These are phyloP conservation scores for Pseudochirops cupreus DNA, from an alignment of 2,797 vertebrate species.

Conservation along the genomic window DNA sequence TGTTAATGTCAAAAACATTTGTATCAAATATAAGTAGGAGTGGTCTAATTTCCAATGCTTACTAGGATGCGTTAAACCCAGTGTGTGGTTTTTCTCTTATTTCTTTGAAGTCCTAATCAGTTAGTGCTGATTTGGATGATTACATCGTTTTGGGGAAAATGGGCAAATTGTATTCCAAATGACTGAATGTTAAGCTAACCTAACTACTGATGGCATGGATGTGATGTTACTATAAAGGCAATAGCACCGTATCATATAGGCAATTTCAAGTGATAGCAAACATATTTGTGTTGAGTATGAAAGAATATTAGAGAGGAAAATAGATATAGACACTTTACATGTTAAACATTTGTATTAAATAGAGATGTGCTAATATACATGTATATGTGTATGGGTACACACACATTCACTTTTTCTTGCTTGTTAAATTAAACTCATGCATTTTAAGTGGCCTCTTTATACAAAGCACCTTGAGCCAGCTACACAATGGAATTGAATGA, in stretches of 20 bases:
- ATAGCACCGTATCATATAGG: background rate
- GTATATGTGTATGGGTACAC: constrained; percentile 23
- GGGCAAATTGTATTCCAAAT: background rate
- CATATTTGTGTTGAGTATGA: background rate
- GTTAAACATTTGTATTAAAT: background rate
- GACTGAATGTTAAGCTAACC: background rate
- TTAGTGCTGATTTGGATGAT: background rate
- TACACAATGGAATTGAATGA: background rate
- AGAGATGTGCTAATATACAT: background rate
- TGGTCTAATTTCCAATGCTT: background rate
- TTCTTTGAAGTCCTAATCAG: background rate
- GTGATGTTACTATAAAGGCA: background rate
- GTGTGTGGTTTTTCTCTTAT: background rate
- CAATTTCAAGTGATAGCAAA: background rate
- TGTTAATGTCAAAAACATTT: background rate
- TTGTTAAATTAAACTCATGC: background rate
- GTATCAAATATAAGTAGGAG: background rate
- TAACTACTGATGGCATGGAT: background rate
- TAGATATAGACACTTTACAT: background rate
- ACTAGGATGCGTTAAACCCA: background rate
- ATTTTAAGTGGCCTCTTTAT: background rate
- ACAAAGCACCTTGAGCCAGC: background rate
- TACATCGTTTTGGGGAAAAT: background rate
- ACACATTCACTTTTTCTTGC: background rate
- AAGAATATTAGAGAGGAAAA: background rate